Conservation (phyloP, 2,888 invertebrate genomes). For the Drosophila nr. medialis region DNA sequence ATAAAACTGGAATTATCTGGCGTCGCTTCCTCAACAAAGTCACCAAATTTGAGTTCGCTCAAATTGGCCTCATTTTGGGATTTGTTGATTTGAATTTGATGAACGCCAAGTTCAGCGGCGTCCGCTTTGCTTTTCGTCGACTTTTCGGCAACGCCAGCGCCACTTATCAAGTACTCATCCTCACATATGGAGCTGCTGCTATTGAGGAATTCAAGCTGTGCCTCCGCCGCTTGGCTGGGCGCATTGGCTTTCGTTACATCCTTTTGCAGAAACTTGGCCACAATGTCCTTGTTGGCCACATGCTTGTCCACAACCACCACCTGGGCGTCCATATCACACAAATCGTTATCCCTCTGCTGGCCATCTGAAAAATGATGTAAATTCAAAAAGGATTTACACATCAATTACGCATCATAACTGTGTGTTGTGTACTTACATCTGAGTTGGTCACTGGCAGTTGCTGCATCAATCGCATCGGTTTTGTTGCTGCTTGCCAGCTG, state of each 20-base stretch:
- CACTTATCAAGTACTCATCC: slow-evolving; percentile 65
- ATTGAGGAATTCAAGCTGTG: slow-evolving; percentile 78
- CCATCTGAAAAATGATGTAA: slow-evolving; percentile 29
- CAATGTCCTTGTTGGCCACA: slow-evolving; percentile 72
- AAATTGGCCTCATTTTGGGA: slow-evolving; percentile 26
- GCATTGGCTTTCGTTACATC: slow-evolving; percentile 21
- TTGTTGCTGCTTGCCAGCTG: slow-evolving; percentile 32
- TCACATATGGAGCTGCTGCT: slow-evolving; percentile 80
- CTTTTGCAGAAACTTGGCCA: slow-evolving; percentile 66
- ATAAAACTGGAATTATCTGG: slow-evolving; percentile 50
- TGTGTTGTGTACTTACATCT: slow-evolving; percentile 31
- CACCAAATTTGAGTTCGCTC: slow-evolving; percentile 72
- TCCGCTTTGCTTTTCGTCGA: not conserved
- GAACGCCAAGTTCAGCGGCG: not conserved
- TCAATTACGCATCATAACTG: not conserved
- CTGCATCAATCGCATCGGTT: slow-evolving; percentile 18
- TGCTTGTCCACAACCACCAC: slow-evolving; percentile 40
- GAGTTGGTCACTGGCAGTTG: slow-evolving; percentile 12
- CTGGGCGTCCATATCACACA: slow-evolving; percentile 8
- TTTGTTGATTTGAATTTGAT: slow-evolving; percentile 8
- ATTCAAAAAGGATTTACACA: not conserved
- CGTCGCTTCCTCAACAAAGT: slow-evolving; percentile 64
- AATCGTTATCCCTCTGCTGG: slow-evolving; percentile 12
- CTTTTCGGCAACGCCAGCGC: not conserved
- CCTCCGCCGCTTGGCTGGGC: slow-evolving; percentile 44